phyloP scores from a whole-genome alignment of 2,113 vertebrate genomes.

The Cromileptes altivelis region DNA sequence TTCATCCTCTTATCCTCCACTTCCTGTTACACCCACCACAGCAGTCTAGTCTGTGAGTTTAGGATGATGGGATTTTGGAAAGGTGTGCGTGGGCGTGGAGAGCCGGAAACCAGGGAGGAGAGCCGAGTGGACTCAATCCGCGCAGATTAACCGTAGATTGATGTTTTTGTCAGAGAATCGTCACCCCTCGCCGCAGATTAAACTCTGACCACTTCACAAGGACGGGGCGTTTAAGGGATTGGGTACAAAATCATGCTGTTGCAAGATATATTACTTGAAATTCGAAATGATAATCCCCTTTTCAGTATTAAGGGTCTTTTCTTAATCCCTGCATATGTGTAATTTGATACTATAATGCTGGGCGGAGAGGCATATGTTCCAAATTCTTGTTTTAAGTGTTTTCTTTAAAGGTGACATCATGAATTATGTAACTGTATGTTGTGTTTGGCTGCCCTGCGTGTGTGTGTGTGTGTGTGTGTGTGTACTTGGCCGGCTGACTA shows the following conservation, averaged over 20 bases:
- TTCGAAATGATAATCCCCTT: slow-evolving; percentile 40
- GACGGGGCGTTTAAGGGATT: slow-evolving; percentile 19
- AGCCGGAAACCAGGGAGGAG: slow-evolving; percentile 21
- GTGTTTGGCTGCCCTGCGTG: slow-evolving; percentile 24
- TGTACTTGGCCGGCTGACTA: slow-evolving; percentile 1
- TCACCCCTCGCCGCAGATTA: slow-evolving; percentile 60
- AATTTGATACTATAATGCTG: slow-evolving; percentile 29
- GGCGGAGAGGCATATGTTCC: slow-evolving; percentile 14
- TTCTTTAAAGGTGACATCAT: slow-evolving; percentile 47
- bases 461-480: not conserved
- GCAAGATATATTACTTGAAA: slow-evolving; percentile 31
- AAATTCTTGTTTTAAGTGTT: slow-evolving; percentile 23
- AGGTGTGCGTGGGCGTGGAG: slow-evolving; percentile 56
- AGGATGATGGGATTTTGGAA: slow-evolving; percentile 59
- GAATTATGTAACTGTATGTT: slow-evolving; percentile 61
- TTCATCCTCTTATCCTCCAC: slow-evolving; percentile 54
- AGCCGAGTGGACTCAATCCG: slow-evolving; percentile 54
- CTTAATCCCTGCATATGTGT: slow-evolving; percentile 29
- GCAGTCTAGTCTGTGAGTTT: slow-evolving; percentile 41
- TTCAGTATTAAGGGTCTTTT: slow-evolving; percentile 21
- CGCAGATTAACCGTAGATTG: slow-evolving; percentile 62
- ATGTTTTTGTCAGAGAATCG: slow-evolving; percentile 46
- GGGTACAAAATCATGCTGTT: slow-evolving; percentile 12
- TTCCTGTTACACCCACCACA: slow-evolving; percentile 45
- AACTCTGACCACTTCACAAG: slow-evolving; percentile 39